Conservation (phyloP, 2,888 invertebrate species). For the Pecten maximus region DNA sequence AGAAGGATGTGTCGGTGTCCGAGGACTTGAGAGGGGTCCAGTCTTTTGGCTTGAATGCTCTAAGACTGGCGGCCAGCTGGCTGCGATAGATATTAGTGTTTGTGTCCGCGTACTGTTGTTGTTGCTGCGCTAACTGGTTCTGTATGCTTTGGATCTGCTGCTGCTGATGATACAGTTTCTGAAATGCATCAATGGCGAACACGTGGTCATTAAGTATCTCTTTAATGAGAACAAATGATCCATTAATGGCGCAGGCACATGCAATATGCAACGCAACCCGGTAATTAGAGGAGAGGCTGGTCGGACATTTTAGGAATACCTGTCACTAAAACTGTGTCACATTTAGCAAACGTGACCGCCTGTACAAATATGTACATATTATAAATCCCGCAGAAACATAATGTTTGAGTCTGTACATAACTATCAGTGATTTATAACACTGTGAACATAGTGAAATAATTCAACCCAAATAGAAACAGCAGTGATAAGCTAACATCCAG, state of each 20-base stretch:
- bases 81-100: constrained; percentile 60
- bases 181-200: constrained; percentile 50
- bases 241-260: background rate
- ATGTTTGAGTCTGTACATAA: background rate
- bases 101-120: background rate
- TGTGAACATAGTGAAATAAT: background rate
- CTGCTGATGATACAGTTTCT: constrained; percentile 69
- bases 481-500: background rate
- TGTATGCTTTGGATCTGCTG: constrained; percentile 35
- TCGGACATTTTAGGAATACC: background rate
- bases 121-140: background rate
- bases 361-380: background rate
- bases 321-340: background rate
- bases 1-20: constrained; percentile 61
- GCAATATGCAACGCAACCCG: constrained; percentile 18
- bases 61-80: constrained; percentile 73
- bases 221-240: background rate
- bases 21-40: constrained; percentile 71
- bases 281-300: background rate
- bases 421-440: background rate
- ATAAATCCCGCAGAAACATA: background rate
- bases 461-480: background rate
- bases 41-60: constrained; percentile 72
- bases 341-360: background rate
- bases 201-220: background rate